Evolutionary conservation across 2,888 invertebrate genomes (phyloP).

Genomic region (Caenorhabditis afra): DNA sequence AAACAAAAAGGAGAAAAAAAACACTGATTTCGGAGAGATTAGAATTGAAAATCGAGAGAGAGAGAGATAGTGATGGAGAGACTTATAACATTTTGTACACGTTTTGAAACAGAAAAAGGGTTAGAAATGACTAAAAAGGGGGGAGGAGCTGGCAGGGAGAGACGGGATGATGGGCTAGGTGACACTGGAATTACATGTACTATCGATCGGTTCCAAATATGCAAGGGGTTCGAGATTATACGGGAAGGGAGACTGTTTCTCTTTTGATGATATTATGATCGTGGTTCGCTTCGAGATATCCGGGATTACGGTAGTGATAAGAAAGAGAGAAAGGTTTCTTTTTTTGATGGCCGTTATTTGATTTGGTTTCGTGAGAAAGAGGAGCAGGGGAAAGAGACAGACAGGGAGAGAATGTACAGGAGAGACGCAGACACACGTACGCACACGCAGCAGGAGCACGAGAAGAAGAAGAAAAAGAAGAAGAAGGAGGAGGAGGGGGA

Average conservation of each 20-base stretch:
- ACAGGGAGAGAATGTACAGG: conserved; percentile 39
- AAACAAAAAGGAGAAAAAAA: conserved; percentile 22
- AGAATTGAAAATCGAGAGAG: not conserved
- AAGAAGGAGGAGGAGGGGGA: conserved; percentile 7
- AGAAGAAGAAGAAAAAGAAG: conserved; percentile 3
- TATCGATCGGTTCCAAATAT: conserved; percentile 53
- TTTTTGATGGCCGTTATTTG: conserved; percentile 50
- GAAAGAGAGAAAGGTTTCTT: conserved; percentile 9
- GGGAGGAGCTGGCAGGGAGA: conserved; percentile 31
- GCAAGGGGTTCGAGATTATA: conserved; percentile 29
- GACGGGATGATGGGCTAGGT: conserved; percentile 39
- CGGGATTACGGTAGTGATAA: conserved; percentile 11
- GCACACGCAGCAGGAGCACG: conserved; percentile 12
- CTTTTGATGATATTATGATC: conserved; percentile 27
- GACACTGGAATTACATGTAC: conserved; percentile 53
- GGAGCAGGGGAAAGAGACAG: not conserved
- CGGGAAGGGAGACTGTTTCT: not conserved
- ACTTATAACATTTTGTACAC: conserved; percentile 44
- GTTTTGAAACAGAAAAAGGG: conserved; percentile 34
- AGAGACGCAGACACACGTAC: conserved; percentile 54
- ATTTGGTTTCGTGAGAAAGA: conserved; percentile 46
- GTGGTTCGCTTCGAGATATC: conserved; percentile 24
- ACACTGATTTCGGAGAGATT: conserved; percentile 28
- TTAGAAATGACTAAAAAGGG: conserved; percentile 34
- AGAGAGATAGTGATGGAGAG: not conserved